These are phyloP conservation scores for Coremacera marginata DNA, from an alignment of 2,888 invertebrate species.

Conservation along the genomic window DNA sequence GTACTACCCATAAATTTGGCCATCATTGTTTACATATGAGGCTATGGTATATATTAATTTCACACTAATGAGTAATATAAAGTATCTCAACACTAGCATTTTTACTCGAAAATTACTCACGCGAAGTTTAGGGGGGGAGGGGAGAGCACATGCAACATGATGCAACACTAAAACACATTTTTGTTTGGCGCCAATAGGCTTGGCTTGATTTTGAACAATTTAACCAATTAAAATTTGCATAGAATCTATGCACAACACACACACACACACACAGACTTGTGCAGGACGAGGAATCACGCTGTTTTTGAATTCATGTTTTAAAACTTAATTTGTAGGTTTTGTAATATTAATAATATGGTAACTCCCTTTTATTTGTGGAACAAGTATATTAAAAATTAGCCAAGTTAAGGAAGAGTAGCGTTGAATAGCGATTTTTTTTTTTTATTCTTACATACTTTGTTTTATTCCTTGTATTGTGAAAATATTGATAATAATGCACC, in stretches of 20 bases:
- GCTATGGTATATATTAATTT: too few relatives aligned
- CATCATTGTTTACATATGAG: too few relatives aligned
- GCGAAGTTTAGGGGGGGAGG: not conserved
- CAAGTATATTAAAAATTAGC: too few relatives aligned
- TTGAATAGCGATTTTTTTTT: not conserved
- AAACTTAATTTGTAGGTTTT: not conserved
- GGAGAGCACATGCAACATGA: not conserved
- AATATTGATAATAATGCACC: too few relatives aligned
- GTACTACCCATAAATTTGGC: too few relatives aligned
- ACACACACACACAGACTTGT: too few relatives aligned
- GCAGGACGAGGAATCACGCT: not conserved
- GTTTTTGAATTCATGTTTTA: not conserved
- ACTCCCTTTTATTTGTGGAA: too few relatives aligned
- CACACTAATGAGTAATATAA: too few relatives aligned
- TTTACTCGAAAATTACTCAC: not conserved
- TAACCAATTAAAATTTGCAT: slow-evolving; percentile 8
- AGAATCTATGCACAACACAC: not conserved
- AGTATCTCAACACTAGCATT: not conserved
- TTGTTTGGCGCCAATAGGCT: slow-evolving; percentile 8
- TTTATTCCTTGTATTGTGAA: too few relatives aligned
- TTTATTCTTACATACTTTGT: not conserved
- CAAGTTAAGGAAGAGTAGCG: not conserved
- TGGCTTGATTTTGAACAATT: not conserved
- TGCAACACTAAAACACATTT: not conserved
- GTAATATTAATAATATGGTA: too few relatives aligned